Base-by-base conservation (phyloP, 2,888 invertebrate species). In the Ectemnius lituratus region DNA sequence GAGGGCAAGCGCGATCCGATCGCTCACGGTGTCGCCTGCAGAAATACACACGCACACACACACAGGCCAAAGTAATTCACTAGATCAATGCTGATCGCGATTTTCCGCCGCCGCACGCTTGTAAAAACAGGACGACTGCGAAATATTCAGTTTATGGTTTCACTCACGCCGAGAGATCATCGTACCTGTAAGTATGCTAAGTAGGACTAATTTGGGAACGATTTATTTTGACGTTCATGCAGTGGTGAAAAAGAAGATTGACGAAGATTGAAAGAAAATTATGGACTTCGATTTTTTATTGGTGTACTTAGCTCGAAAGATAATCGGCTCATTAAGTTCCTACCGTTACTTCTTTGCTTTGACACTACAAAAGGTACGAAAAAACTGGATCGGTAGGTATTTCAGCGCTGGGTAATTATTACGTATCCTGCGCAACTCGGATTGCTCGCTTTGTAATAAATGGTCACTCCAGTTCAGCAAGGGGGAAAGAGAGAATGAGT, bases 1-100 rank as follows among this genome's bases (percentile, higher is more conserved):
- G 70, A 64, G 73, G 77, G 72, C 76, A 70, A 57, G 20, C 52
- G 18, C 18, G 27, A 57, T 68, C 60, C 13, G 57, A 82, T 79
- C 60, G 78, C 83, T 70, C 46, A 62, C 49, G 77, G 78, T 67
- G 28, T 75, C 28, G 80, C 80, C 76, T 58, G 23, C 68, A 65
- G 84, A 70, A 67, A 81, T 66, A 46, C 57, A 61, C 37, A 37
- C 37, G 8, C 37, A 37, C 37, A 37, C 37, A 37, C 5, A 37
- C 11, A 20, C 20, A 20, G 52, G 52, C n/a, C 1, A 52, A 13
- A 37, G 0, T 20, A 68, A 71, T 67, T 67, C 68, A 68, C 47
- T 58, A 46, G 57, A 60, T 37, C 37, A 37, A 11, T 37, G 37
- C 37, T 11, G 37, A 37, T 37, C 37, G 37, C 5, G 37, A 37